Conservation (phyloP, 2,797 vertebrate species). For the Melopsittacus undulatus region DNA sequence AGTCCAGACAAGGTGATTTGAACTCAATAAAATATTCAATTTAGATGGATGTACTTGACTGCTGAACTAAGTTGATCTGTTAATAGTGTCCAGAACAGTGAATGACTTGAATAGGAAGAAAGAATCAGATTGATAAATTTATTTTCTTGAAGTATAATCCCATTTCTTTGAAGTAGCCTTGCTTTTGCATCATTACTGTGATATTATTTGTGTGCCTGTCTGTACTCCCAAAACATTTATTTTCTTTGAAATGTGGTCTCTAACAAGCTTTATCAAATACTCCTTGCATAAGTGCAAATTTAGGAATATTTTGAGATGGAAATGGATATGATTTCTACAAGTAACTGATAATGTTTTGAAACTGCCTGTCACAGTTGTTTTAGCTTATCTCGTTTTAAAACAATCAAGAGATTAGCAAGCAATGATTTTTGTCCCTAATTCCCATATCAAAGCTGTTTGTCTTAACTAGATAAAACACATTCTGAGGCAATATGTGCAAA, state of each 20-base stretch:
- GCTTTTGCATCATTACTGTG: neutral
- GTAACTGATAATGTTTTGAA: neutral
- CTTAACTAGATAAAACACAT: neutral
- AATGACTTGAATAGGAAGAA: neutral
- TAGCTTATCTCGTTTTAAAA: slow-evolving; percentile 21
- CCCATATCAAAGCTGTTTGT: slow-evolving; percentile 18
- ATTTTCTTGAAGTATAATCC: neutral
- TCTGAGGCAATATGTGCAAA: slow-evolving; percentile 12
- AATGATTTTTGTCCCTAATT: slow-evolving; percentile 41
- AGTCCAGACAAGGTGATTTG: neutral
- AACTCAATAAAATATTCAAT: neutral
- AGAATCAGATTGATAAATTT: neutral
- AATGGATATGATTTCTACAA: neutral
- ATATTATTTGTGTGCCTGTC: rapidly evolving
- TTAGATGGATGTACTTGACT: neutral
- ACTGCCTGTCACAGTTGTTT: neutral
- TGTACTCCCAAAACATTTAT: neutral
- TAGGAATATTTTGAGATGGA: neutral
- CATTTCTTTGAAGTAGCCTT: neutral
- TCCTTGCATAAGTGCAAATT: neutral
- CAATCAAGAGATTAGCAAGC: slow-evolving; percentile 29
- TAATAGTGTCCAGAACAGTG: neutral
- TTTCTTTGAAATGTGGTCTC: neutral
- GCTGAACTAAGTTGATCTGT: neutral
- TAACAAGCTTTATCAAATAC: neutral